Conservation (phyloP, 53 echinoderm and acorn worm genomes). For the Holothuria scabra region DNA sequence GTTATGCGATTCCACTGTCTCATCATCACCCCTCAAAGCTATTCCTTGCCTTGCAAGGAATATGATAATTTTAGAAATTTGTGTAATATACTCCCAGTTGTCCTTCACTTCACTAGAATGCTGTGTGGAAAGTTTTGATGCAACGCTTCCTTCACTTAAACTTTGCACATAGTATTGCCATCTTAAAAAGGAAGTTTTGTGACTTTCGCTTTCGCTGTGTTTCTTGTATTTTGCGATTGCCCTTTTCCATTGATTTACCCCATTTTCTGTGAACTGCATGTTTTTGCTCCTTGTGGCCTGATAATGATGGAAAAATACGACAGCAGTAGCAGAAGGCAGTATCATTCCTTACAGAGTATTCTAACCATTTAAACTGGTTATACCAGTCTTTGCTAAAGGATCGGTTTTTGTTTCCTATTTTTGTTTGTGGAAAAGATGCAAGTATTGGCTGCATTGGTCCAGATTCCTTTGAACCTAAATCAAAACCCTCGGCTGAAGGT, state of each 20-base stretch:
- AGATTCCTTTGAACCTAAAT: too few relatives aligned
- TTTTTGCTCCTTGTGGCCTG: too few relatives aligned
- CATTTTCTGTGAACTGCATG: background rate
- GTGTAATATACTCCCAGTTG: background rate
- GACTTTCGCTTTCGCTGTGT: conserved; percentile 1
- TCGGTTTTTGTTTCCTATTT: too few relatives aligned
- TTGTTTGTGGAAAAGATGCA: too few relatives aligned
- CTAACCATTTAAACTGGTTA: too few relatives aligned
- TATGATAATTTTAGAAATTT: background rate
- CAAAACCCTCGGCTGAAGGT: too few relatives aligned
- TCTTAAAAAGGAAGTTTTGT: background rate
- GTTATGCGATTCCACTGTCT: background rate
- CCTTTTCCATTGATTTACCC: conserved; percentile 16
- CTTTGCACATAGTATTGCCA: conserved; percentile 16
- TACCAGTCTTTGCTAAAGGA: too few relatives aligned
- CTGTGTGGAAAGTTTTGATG: conserved; percentile 6
- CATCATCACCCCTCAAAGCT: conserved; percentile 16
- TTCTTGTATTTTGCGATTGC: conserved; percentile 9
- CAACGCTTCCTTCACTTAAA: conserved; percentile 8
- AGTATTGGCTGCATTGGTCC: too few relatives aligned
- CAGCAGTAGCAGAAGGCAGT: too few relatives aligned
- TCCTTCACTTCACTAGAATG: conserved; percentile 1
- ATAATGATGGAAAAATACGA: too few relatives aligned
- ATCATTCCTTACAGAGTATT: too few relatives aligned
- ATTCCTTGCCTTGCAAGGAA: conserved; percentile 25